phyloP scores from a whole-genome alignment of 2,797 vertebrate species.

The Coracias cyanogaster region DNA sequence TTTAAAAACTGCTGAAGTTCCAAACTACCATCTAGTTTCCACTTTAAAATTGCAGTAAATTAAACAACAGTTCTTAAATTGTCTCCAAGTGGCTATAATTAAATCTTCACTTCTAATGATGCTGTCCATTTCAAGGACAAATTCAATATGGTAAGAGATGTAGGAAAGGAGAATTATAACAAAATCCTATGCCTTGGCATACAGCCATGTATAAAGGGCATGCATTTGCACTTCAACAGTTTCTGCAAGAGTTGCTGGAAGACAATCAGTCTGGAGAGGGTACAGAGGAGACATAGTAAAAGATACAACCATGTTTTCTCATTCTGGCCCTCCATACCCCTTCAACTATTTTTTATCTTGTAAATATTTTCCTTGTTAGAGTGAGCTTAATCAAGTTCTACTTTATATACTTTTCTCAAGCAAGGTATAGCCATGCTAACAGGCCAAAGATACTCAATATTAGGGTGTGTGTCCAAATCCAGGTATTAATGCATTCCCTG shows the following conservation, averaged over 20 bases:
- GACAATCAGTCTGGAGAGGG: background rate
- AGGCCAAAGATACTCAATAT: background rate
- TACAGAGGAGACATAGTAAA: background rate
- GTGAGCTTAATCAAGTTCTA: conserved; percentile 15
- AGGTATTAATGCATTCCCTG: background rate
- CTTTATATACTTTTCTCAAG: conserved; percentile 1
- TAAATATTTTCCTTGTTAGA: background rate
- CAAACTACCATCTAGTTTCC: conserved; percentile 48
- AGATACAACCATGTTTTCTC: background rate
- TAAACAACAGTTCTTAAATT: conserved; percentile 77
- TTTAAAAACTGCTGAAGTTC: conserved; percentile 69
- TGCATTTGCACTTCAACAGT: conserved; percentile 37
- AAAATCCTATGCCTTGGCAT: conserved; percentile 65
- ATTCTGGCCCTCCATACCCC: background rate
- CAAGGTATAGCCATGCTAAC: background rate
- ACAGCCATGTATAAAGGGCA: conserved; percentile 51
- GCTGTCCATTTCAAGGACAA: conserved; percentile 70
- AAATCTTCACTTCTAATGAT: conserved; percentile 71
- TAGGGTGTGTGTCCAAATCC: background rate
- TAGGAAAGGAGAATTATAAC: conserved; percentile 61
- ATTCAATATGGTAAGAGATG: conserved; percentile 52
- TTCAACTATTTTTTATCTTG: background rate
- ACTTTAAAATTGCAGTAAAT: conserved; percentile 77
- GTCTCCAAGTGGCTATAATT: conserved; percentile 80
- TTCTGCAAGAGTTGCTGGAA: conserved; percentile 60